Base-by-base conservation (phyloP, 2,113 vertebrate species). In the Lagopus muta region DNA sequence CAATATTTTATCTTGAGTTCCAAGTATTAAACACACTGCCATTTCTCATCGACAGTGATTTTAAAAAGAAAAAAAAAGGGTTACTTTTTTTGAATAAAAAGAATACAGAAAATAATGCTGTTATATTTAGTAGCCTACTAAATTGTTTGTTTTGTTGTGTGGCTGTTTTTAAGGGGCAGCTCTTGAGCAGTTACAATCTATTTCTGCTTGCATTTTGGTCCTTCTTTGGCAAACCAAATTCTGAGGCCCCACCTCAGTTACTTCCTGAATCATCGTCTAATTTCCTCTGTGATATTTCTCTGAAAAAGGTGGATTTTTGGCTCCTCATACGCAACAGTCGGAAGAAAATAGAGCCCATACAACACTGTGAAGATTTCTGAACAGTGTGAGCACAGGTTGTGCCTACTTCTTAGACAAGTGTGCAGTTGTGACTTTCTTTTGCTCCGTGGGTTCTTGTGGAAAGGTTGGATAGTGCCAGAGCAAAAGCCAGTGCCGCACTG, bases 11-110 rank as follows among this genome's bases (percentile, higher is more conserved):
- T 60, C 42, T 50, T 45, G 64, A 65, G 22, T 89, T 86, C 40
- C 81, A 58, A 65, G 94, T 50, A 84, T 79, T 50, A 65, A 64
- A 86, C 64, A 92, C 81, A 64, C 66, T 96, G 94, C 82, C 54
- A 48, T 57, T 94, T 93, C 80, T 93, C 60, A 89, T 75, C 93
- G 93, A 71, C 61, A 94, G 16, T 76, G 80, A 89, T 92, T 81
- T 7, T 24, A 52, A 55, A 89, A 58, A 64, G 57, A 90, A 87
- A n/a, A 45, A 74, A 78, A 19, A 67, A 86, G 47, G 66, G 83
- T 66, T 92, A 30, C 6, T 82, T 73, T 22, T 48, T 92, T 74
- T 60, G 19, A 64, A 28, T 40, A 62, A 62, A 70, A 92, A 85
- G 91, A 70, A 28, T 19, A 64, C 54, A 40, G 72, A 70, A 16